phyloP scores from a whole-genome alignment of 2,113 vertebrate genomes.

The Taurulus bubalis region DNA sequence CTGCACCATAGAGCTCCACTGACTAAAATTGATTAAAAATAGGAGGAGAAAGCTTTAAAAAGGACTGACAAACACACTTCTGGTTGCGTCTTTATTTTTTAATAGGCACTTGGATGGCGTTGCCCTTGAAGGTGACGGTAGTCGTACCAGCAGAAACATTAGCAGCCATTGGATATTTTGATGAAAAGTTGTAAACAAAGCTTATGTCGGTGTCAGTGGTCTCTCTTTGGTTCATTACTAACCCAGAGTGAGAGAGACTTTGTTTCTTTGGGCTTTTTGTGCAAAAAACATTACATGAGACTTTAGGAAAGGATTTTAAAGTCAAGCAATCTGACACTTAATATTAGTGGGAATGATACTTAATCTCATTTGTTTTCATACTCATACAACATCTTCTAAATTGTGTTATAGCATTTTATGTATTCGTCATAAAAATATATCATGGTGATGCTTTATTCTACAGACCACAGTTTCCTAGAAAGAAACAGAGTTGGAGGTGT shows the following conservation, averaged over 20 bases:
- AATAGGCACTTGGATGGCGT: neutral
- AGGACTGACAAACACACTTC: neutral
- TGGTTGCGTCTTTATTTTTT: neutral
- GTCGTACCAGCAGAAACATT: neutral
- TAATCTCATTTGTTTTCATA: neutral
- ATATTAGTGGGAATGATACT: neutral
- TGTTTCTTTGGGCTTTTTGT: neutral
- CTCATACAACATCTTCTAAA: neutral
- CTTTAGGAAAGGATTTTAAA: neutral
- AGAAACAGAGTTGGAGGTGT: neutral
- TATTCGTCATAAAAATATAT: neutral
- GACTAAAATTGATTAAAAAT: neutral
- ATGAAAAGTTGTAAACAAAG: neutral
- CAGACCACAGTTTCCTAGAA: neutral
- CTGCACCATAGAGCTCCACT: too few species aligned
- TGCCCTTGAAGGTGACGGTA: neutral
- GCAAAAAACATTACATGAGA: neutral
- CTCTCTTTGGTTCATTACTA: neutral
- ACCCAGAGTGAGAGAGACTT: neutral
- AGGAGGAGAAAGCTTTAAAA: neutral
- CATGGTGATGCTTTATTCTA: neutral
- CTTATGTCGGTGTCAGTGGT: too few species aligned
- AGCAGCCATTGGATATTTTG: neutral
- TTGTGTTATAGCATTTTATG: neutral
- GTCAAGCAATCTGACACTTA: neutral